Percentiles rank a stretch among this genome's conserved stretches.
These are phyloP conservation scores for Onychorhynchus coronatus DNA, from an alignment of 2,113 vertebrate species.

Conservation along the genomic window DNA sequence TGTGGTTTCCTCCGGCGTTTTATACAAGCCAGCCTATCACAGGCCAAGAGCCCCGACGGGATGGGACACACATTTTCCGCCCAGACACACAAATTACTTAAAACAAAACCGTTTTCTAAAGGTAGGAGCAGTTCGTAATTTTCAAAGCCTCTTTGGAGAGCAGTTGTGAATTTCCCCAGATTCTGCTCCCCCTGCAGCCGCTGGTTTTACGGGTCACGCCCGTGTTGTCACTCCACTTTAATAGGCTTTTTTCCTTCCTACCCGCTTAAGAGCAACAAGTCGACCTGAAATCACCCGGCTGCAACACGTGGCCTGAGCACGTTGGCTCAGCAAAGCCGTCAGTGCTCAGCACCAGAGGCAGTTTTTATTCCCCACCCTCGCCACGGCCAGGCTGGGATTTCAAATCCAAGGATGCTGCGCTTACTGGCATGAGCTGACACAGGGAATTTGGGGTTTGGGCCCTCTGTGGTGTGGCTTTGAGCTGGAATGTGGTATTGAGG, in stretches of 20 bases:
- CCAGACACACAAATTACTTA: neutral
- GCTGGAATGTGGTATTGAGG: neutral
- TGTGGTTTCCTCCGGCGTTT: neutral
- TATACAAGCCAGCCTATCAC: no score
- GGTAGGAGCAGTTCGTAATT: neutral
- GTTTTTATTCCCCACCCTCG: neutral
- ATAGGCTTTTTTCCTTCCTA: neutral
- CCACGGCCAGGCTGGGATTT: fast-evolving
- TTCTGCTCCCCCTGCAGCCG: fast-evolving
- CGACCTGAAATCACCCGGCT: neutral
- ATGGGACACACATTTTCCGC: neutral
- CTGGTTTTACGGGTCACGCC: neutral
- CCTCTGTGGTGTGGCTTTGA: neutral
- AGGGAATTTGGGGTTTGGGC: neutral
- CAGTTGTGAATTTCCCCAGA: neutral
- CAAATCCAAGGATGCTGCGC: neutral
- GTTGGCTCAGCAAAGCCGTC: neutral
- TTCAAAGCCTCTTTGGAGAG: neutral
- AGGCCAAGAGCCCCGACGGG: fast-evolving
- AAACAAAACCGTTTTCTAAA: neutral
- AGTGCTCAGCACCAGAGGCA: neutral
- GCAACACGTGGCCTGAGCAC: neutral
- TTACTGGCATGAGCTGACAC: fast-evolving
- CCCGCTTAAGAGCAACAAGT: neutral
- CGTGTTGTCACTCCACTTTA: neutral